phyloP scores from a whole-genome alignment of 2,797 vertebrate genomes.

The Gallinago nigripennis region DNA sequence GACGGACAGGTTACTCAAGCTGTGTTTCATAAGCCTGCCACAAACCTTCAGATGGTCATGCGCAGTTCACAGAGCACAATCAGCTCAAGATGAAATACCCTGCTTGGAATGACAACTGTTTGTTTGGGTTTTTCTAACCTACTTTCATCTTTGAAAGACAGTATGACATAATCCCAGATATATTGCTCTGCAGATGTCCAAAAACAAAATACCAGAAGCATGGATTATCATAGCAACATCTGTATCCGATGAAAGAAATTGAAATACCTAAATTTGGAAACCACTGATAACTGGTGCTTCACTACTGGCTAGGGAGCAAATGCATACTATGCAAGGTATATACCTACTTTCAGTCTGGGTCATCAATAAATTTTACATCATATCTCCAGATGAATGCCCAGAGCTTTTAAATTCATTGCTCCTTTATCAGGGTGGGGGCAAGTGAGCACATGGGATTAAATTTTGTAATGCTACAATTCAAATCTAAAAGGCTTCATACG shows the following conservation, averaged over 20 bases:
- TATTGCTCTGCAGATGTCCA: neutral
- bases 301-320: neutral
- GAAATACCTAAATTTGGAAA: neutral
- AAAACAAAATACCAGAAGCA: neutral
- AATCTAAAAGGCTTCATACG: neutral
- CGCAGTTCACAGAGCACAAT: neutral
- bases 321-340: neutral
- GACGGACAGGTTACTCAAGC: neutral
- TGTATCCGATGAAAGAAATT: neutral
- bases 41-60: neutral
- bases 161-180: neutral
- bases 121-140: neutral
- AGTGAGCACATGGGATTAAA: neutral
- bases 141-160: neutral
- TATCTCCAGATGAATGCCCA: neutral
- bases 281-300: accelerated
- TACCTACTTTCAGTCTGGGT: neutral
- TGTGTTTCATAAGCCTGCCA: neutral
- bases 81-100: neutral
- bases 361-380: neutral
- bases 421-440: neutral
- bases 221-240: neutral
- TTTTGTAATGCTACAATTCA: neutral
- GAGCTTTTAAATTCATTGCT: neutral
- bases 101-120: neutral